Evolutionary conservation across 1,140 invertebrate genomes (phyloP).

Genomic region (Heterodera schachtii): DNA sequence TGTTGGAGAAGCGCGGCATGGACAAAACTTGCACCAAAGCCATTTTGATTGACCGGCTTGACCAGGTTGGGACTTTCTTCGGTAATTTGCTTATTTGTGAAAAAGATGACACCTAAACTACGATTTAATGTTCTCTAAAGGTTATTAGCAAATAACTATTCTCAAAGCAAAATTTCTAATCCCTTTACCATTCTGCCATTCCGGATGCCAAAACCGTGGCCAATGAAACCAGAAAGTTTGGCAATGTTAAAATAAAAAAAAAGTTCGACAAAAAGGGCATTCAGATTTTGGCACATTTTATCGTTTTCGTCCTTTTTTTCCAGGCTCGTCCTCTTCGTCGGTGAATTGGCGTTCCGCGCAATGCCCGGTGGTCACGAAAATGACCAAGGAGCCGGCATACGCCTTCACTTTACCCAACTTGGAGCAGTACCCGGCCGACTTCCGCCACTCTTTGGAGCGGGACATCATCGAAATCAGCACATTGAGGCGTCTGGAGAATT

Average conservation of each 20-base stretch:
- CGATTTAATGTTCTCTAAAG: too few relatives aligned
- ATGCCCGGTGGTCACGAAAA: background rate
- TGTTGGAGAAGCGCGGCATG: constrained; percentile 83
- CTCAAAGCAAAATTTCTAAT: too few relatives aligned
- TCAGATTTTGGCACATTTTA: too few relatives aligned
- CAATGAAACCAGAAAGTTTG: too few relatives aligned
- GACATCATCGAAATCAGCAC: constrained; percentile 84
- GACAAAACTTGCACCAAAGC: constrained; percentile 87
- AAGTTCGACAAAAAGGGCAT: too few relatives aligned
- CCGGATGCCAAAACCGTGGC: too few relatives aligned
- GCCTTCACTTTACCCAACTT: constrained; percentile 84
- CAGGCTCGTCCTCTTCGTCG: background rate
- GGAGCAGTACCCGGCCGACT: constrained; percentile 75
- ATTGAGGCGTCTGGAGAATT: constrained; percentile 78
- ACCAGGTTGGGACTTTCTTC: constrained; percentile 73
- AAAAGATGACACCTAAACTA: too few relatives aligned
- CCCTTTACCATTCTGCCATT: too few relatives aligned
- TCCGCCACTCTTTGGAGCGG: constrained; percentile 81
- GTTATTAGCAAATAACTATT: too few relatives aligned
- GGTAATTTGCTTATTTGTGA: too few relatives aligned
- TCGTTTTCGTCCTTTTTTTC: too few relatives aligned
- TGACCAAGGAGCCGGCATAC: constrained; percentile 71
- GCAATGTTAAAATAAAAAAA: too few relatives aligned
- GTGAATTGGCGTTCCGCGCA: background rate
- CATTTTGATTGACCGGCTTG: constrained; percentile 80